phyloP scores from a whole-genome alignment of 1,140 invertebrate genomes.

The Eumaeus atala region DNA sequence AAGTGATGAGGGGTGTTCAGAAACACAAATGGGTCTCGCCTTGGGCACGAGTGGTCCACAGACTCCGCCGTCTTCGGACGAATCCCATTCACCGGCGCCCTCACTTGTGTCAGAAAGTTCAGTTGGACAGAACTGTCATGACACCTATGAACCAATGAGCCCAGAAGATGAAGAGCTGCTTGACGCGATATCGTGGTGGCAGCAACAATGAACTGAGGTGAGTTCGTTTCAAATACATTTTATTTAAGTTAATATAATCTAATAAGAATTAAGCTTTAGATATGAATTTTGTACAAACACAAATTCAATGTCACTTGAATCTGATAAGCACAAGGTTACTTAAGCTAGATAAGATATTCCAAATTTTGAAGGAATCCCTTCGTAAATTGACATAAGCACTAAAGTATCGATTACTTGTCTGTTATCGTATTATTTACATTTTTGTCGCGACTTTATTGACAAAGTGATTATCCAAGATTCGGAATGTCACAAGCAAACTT shows the following conservation, averaged over 20 bases:
- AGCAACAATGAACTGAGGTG: conserved; percentile 76
- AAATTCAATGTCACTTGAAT: not conserved
- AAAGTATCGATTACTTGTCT: conserved; percentile 40
- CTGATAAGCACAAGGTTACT: conserved; percentile 23
- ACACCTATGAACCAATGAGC: conserved; percentile 86
- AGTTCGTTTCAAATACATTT: conserved; percentile 24
- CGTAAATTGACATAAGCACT: conserved; percentile 35
- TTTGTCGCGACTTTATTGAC: conserved; percentile 49
- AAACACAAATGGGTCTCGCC: conserved; percentile 47
- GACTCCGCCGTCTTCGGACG: conserved; percentile 81
- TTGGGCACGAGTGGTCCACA: conserved; percentile 49
- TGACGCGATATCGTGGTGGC: conserved; percentile 92
- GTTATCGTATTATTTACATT: conserved; percentile 37
- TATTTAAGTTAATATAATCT: not conserved
- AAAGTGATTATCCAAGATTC: conserved; percentile 1
- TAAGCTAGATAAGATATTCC: conserved; percentile 30
- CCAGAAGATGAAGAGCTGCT: conserved; percentile 93
- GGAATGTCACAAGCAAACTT: not conserved
- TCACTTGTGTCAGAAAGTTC: conserved; percentile 86
- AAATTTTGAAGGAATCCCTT: conserved; percentile 46
- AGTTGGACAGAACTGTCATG: conserved; percentile 75
- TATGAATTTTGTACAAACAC: no score
- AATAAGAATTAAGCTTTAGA: no score
- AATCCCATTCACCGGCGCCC: conserved; percentile 85
- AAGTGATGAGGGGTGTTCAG: conserved; percentile 74